These are phyloP conservation scores for Octonoba sinensis DNA, from an alignment of 2,888 invertebrate species.

Conservation along the genomic window DNA sequence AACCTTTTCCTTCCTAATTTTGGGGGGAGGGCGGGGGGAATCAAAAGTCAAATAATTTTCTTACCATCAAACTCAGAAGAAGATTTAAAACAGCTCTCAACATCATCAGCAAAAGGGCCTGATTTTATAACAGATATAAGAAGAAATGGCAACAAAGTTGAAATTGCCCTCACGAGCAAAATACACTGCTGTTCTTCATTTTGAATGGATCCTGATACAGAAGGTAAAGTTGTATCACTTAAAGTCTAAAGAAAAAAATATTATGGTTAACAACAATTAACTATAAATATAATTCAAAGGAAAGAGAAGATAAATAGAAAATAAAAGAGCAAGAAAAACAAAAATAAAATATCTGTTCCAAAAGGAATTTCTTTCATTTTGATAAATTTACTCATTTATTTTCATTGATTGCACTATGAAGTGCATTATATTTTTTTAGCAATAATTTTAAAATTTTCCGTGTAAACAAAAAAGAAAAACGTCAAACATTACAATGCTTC, in stretches of 20 bases:
- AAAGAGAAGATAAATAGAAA: background rate
- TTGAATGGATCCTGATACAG: conserved; percentile 65
- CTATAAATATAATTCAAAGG: background rate
- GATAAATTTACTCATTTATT: too few relatives aligned
- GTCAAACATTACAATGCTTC: too few relatives aligned
- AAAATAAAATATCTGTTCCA: background rate
- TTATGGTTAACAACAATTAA: background rate
- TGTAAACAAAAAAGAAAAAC: too few relatives aligned
- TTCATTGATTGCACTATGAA: too few relatives aligned
- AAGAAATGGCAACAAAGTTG: conserved; percentile 70
- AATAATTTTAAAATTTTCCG: too few relatives aligned
- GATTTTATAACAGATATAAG: conserved; percentile 70
- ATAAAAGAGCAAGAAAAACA: background rate
- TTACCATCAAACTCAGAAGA: conserved; percentile 57
- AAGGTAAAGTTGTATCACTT: conserved; percentile 66
- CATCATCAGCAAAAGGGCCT: conserved; percentile 68
- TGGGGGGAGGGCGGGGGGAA: background rate
- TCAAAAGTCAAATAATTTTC: background rate
- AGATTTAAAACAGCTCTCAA: conserved; percentile 30
- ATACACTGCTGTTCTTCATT: conserved; percentile 69
- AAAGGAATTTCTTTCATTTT: too few relatives aligned
- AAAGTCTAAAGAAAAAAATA: conserved; percentile 28
- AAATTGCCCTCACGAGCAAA: conserved; percentile 68
- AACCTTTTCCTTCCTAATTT: too few relatives aligned
- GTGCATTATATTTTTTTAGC: too few relatives aligned